Percentiles rank a stretch among this genome's conserved stretches.
Conservation (phyloP, 2,113 vertebrate genomes). For the Eurystomus gularis region DNA sequence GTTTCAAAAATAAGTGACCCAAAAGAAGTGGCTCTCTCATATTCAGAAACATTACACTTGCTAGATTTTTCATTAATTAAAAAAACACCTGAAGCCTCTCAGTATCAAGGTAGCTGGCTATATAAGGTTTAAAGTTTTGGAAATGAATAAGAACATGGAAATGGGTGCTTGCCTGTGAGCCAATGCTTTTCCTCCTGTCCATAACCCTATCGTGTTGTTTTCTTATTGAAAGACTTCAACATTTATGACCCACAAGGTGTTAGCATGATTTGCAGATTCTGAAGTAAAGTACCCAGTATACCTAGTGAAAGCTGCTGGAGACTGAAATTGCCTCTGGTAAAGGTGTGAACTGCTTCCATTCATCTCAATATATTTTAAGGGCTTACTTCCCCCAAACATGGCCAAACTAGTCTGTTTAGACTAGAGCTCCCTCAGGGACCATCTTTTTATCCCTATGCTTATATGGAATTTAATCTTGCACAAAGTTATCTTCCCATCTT, state of each 20-base stretch:
- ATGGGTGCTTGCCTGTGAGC: background rate
- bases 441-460: background rate
- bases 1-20: background rate
- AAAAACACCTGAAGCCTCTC: background rate
- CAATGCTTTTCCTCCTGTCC: background rate
- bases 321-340: background rate
- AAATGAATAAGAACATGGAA: background rate
- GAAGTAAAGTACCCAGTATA: background rate
- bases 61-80: background rate
- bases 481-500: background rate
- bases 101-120: background rate
- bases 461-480: background rate
- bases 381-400: background rate
- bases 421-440: background rate
- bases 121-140: background rate
- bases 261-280: background rate
- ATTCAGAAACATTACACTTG: background rate
- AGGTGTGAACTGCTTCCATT: background rate
- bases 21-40: background rate
- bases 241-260: background rate
- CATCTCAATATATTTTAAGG: background rate
- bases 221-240: background rate
- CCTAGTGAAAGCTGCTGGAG: background rate
- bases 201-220: rapidly evolving
- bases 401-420: background rate